phyloP scores from a whole-genome alignment of 2,888 invertebrate genomes.

The Lathronympha strigana region DNA sequence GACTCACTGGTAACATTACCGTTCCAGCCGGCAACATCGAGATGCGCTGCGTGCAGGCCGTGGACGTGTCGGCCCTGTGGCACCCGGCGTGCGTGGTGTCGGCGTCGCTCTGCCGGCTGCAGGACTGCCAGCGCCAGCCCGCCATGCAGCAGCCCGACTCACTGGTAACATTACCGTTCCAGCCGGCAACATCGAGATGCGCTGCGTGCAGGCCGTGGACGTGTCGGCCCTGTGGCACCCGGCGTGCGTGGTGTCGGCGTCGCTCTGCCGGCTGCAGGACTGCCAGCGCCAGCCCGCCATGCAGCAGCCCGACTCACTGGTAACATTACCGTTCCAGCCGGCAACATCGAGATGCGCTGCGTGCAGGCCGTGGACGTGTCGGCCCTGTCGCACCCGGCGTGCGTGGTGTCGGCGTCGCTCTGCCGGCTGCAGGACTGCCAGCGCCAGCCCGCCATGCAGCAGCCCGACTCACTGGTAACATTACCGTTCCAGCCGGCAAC shows the following conservation, averaged over 20 bases:
- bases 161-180: neutral
- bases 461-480: constrained; percentile 38
- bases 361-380: neutral
- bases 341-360: neutral
- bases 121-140: constrained; percentile 1
- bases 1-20: constrained; percentile 7
- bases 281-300: neutral
- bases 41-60: neutral
- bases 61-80: neutral
- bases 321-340: neutral
- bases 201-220: neutral
- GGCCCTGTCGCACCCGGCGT: neutral
- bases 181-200: neutral
- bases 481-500: neutral
- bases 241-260: constrained; percentile 30
- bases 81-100: constrained; percentile 29
- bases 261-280: constrained; percentile 2
- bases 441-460: constrained; percentile 46
- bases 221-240: neutral
- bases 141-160: neutral
- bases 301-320: constrained; percentile 2
- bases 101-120: neutral
- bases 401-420: constrained; percentile 41
- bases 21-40: neutral
- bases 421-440: constrained; percentile 7